Evolutionary conservation across 1,140 invertebrate species (phyloP), one percentile per base, ranked within the genome.

Genomic region (Maconellicoccus hirsutus): DNA sequence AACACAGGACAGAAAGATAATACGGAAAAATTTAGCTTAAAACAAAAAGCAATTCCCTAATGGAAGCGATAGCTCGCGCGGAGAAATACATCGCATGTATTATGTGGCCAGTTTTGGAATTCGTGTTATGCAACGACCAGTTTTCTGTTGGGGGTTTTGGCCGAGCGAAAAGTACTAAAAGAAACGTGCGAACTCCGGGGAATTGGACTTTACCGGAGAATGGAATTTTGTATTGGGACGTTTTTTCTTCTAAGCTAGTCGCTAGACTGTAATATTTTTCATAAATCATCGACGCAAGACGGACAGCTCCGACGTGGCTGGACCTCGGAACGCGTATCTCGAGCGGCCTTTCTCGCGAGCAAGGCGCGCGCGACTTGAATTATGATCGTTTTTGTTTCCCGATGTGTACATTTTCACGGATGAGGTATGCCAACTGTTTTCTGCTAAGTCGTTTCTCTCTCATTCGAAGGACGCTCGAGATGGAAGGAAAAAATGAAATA

Each of bases 21-120:
- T 52, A 52, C 42, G 12, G 42, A 52, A 52, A 52, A 52, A 52
- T 52, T 52, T 52, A 52, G 42, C 42, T 52, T 52, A 52, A 16
- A 52, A 52, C 42, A 52, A 52, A 52, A 52, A 52, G 42, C 42
- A 52, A 52, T 52, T 52, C 42, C 42, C 42, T 52, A 52, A 52
- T 52, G 42, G 42, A 52, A 52, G 42, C 42, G 42, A 19, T 33
- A 33, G 2, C 6, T 3, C n/a, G n/a, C n/a, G 12, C 16, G 42
- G n/a, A 52, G 42, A 52, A 52, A 52, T 52, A 52, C 42, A 52
- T 52, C 42, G 42, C 42, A 52, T 52, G 42, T 52, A 52, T 52
- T 52, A 16, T 52, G 42, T 52, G 42, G 42, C 42, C 42, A 52
- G 42, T 52, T 52, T 52, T 16, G 42, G 42, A 52, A 52, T 52